Base-by-base conservation (phyloP, 37 sponge, comb jelly and placozoan species). In the Aphrocallistes beatrix region DNA sequence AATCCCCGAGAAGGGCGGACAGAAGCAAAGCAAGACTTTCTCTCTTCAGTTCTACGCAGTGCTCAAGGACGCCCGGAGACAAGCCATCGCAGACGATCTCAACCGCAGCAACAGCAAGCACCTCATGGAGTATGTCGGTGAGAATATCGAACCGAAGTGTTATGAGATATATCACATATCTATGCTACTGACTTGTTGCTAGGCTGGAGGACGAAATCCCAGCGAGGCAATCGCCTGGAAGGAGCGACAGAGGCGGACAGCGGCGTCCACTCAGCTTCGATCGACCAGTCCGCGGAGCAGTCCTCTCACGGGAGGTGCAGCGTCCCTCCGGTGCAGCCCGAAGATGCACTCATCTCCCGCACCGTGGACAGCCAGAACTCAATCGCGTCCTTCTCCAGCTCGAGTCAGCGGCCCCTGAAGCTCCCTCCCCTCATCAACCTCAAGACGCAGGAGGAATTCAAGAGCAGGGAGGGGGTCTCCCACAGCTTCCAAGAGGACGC, bases 381-480 rank as follows among this genome's bases (percentile, higher is more conserved):
- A 17, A 1, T 1, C 28, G 48, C 36, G 39, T 81, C 42, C 82
- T 81, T 38, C 82, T 23, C 6, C 82, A 1, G 1, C 37, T 37
- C 32, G 0, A 39, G 42, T 30, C 45, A 39, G 83, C 42, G 39
- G 34, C 39, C 85, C 10, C 83, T 92, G 23, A 92, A 90, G 38
- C 90, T 90, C 37, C 90, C 93, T 38, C 90, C 93, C 0, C 84
- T 92, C 0, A 51, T 42, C 82, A 23, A 50, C 37, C 51, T 51
- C 21, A 19, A 30, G 38, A 51, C 37, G n/a, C 84, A 87, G 42
- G 88, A 87, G 30, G 84, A 39, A 1, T 37, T 28, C 48, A 82
- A 13, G 23, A 82, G 28, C 50, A 36, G 6, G 16, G 17, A 23
- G 81, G 28, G n/a, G 84, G 36, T 1, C n/a, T 84, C 37, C n/a